phyloP scores from a whole-genome alignment of 2,888 invertebrate species.

The Eilema sororculum region DNA sequence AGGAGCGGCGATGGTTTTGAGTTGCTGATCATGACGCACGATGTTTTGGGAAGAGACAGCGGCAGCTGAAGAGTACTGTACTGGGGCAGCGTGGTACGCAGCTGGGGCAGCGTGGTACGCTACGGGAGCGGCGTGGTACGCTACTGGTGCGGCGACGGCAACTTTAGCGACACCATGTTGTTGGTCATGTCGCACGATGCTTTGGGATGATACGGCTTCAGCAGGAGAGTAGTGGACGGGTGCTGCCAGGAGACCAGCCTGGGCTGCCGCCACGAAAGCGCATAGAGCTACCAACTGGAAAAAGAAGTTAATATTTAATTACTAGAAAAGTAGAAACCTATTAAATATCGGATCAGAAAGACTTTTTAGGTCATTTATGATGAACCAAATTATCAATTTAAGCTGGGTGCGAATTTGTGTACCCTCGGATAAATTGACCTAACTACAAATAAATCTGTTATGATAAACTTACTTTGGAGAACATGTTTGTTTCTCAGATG shows the following conservation, averaged over 20 bases:
- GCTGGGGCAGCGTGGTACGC: slow-evolving; percentile 46
- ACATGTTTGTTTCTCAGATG: slow-evolving; percentile 60
- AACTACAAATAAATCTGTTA: slow-evolving; percentile 24
- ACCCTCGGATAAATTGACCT: no score
- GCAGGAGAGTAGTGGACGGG: slow-evolving; percentile 67
- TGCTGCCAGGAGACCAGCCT: slow-evolving; percentile 45
- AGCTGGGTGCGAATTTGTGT: no score
- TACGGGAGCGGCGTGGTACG: slow-evolving; percentile 47
- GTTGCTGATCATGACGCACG: slow-evolving; percentile 71
- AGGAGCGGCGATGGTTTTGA: slow-evolving; percentile 48
- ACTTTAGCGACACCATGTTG: slow-evolving; percentile 48
- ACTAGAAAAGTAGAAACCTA: neutral
- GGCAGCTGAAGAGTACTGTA: slow-evolving; percentile 70
- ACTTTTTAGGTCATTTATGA: no score
- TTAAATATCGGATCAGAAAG: neutral
- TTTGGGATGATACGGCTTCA: slow-evolving; percentile 64
- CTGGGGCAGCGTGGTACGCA: slow-evolving; percentile 44
- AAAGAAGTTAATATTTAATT: neutral
- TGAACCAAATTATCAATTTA: no score
- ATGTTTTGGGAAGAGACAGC: slow-evolving; percentile 74
- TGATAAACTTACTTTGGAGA: slow-evolving; percentile 45
- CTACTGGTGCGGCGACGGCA: slow-evolving; percentile 41
- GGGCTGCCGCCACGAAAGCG: slow-evolving; percentile 24
- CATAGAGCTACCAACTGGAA: slow-evolving; percentile 55
- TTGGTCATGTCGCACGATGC: slow-evolving; percentile 62